Percentiles rank a stretch among this genome's conserved stretches.
Conservation (phyloP, 2,113 vertebrate species). For the Hystrix brachyura region DNA sequence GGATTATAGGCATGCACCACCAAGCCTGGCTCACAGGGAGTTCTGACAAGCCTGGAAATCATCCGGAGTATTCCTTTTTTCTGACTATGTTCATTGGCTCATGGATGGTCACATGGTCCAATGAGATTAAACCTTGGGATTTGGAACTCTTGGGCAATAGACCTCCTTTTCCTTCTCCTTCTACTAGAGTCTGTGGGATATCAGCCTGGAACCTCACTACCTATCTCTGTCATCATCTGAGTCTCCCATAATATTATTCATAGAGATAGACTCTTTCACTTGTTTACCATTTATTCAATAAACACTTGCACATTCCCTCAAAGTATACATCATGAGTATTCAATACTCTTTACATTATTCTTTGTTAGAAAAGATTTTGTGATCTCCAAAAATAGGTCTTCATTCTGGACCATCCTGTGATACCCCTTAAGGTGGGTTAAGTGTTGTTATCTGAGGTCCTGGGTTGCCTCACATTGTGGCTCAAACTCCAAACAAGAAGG, state of each 20-base stretch:
- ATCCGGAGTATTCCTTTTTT: not conserved
- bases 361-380: not conserved
- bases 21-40: not conserved
- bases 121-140: not conserved
- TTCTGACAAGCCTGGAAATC: not conserved
- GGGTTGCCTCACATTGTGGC: not conserved
- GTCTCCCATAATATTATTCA: fast-evolving
- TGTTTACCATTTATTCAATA: not conserved
- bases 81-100: not conserved
- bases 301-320: not conserved
- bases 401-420: not conserved
- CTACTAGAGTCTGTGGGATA: not conserved
- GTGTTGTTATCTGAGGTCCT: not conserved
- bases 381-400: fast-evolving
- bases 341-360: not conserved
- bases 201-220: not conserved
- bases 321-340: not conserved
- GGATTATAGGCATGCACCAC: no score
- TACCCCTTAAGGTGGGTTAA: not conserved
- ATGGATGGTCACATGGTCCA: not conserved
- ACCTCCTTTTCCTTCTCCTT: not conserved
- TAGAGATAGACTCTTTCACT: not conserved
- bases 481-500: not conserved
- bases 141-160: not conserved
- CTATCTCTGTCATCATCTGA: not conserved